Base-by-base conservation (phyloP, 2,113 vertebrate species). In the Phrynosoma blainvillii region DNA sequence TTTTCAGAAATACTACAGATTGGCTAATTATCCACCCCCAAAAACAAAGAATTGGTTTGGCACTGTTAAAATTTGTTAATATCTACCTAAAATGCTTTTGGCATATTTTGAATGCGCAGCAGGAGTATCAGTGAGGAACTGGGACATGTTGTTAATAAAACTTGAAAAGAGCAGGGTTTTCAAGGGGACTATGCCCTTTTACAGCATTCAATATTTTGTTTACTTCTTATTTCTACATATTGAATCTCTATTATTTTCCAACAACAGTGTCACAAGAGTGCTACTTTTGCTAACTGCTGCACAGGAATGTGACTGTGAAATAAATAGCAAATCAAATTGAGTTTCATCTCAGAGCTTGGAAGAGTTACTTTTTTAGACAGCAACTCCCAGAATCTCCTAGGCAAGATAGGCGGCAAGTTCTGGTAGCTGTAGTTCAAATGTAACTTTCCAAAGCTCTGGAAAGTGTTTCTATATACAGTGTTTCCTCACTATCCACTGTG, bases 91-190 rank as follows among this genome's bases (percentile, higher is more conserved):
- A 94, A 93, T 93, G 93, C 93, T 95, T 0, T 0, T 93, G 95
- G 93, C 91, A 77, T 94, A 94, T 36, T 95, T 93, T 91, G 81
- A 93, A 92, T 90, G 91, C 91, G 84, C 91, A 93, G 92, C 90
- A 89, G 93, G 92, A 90, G 94, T 92, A 93, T 93, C 90, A 82
- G 86, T 91, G 86, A 88, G 91, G 88, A 94, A 92, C 82, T 89
- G 80, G 91, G 92, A 87, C 81, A 93, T 92, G 84, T 95, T 94
- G 89, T 92, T 95, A 95, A 95, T 94, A 93, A 95, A 94, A 95
- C 52, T 92, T 94, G 93, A 94, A 95, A 95, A 94, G 68, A 30
- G 68, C 27, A 27, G 2, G 7, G 13, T 71, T 71, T 71, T 71
- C 25, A 71, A 71, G 25, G 25, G 27, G 27, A 71, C 8, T 10